Evolutionary conservation across 1,140 invertebrate genomes (phyloP).

Genomic region (Drosophila watanabei): DNA sequence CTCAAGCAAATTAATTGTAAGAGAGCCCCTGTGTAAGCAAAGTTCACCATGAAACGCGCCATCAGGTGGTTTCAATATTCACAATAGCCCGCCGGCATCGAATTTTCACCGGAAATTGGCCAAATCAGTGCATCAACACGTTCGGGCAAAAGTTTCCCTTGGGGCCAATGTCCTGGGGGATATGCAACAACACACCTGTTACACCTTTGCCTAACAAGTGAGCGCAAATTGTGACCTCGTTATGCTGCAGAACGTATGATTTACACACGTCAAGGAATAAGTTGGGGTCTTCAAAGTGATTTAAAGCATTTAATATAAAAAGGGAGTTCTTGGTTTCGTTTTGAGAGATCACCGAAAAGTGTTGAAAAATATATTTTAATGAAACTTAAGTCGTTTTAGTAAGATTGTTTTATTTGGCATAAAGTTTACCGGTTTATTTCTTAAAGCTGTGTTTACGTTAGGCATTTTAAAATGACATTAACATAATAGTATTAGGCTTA

Average conservation of each 20-base stretch:
- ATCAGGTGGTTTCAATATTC: conserved; percentile 32
- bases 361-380: no score
- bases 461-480: neutral
- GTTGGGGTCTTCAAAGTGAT: conserved; percentile 3
- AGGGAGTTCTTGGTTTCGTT: neutral
- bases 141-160: neutral
- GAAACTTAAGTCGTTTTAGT: neutral
- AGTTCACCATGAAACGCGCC: conserved; percentile 15
- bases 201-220: conserved; percentile 21
- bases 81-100: neutral
- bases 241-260: conserved; percentile 8
- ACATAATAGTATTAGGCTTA: neutral
- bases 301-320: neutral
- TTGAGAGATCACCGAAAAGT: neutral
- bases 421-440: neutral
- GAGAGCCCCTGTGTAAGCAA: conserved; percentile 17
- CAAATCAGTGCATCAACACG: conserved; percentile 44
- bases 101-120: conserved; percentile 29
- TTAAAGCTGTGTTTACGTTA: neutral
- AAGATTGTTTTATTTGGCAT: neutral
- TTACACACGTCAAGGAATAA: neutral
- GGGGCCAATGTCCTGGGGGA: conserved; percentile 32
- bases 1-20: conserved; percentile 43
- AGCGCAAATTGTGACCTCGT: conserved; percentile 39
- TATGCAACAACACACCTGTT: conserved; percentile 39